Conservation (phyloP, 1,140 invertebrate species). For the Arion vulgaris region DNA sequence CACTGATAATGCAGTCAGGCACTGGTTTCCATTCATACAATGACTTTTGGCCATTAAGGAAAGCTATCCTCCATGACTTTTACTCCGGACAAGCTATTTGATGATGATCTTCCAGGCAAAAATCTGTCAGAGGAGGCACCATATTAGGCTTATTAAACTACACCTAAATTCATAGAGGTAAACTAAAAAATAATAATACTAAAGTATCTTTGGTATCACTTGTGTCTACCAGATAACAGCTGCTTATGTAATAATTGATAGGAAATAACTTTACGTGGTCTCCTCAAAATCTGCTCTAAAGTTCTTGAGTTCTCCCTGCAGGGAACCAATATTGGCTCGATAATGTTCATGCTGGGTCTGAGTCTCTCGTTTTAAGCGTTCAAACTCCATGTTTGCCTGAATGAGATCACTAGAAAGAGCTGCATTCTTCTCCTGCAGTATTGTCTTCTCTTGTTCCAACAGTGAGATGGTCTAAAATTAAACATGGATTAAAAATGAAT, state of each 20-base stretch:
- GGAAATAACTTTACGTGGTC: conserved; percentile 55
- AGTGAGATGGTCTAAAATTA: conserved; percentile 66
- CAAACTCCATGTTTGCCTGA: conserved; percentile 60
- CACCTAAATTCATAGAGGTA: too few relatives aligned
- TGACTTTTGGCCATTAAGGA: too few relatives aligned
- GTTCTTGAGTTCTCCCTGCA: conserved; percentile 69
- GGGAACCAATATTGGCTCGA: conserved; percentile 61
- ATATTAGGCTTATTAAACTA: too few relatives aligned
- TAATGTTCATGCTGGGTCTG: conserved; percentile 67
- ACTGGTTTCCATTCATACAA: too few relatives aligned
- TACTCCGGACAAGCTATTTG: too few relatives aligned
- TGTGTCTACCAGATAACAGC: too few relatives aligned
- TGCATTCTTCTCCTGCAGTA: conserved; percentile 67
- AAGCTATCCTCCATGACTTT: too few relatives aligned
- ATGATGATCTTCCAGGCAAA: too few relatives aligned
- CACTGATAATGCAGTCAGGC: too few relatives aligned
- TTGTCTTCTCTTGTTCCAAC: conserved; percentile 71
- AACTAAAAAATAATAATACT: too few relatives aligned
- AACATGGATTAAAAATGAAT: neutral
- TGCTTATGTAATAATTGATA: neutral
- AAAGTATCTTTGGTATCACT: too few relatives aligned
- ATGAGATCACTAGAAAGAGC: conserved; percentile 63
- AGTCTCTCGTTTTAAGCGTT: conserved; percentile 68
- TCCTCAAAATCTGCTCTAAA: conserved; percentile 71
- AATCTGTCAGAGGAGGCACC: too few relatives aligned